Base-by-base conservation (phyloP, 1,140 invertebrate species). In the Bombus difficillimus region DNA sequence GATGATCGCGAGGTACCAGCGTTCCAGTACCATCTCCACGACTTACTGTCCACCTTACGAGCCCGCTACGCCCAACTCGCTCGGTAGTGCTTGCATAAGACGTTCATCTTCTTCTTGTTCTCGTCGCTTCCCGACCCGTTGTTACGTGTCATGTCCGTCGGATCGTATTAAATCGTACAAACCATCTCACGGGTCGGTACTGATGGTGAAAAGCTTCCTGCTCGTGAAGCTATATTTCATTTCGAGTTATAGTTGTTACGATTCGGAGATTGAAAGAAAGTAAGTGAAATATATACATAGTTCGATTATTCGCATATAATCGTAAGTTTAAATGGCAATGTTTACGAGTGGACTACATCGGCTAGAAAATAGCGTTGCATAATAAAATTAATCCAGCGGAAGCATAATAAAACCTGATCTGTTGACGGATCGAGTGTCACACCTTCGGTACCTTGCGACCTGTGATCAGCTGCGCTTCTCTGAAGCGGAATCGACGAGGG, bases 131-230 rank as follows among this genome's bases (percentile, higher is more conserved):
- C 43, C 68, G 78, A 69, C 62, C 62, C 41, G 84, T 82, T 88
- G 81, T 83, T 73, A 88, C 84, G 77, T 68, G 59, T 66, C 81
- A 39, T 88, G 77, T 84, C 68, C 82, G 64, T 86, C 81, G 69
- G 28, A 76, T 57, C 59, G 87, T 59, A 89, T 89, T 81, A 86
- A 89, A 85, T 74, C 84, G 83, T 81, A 83, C 83, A 86, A 90
- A 86, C 68, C 59, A 53, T 84, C 85, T 83, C 22, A 32, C 79
- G 47, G n/a, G 57, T 72, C 82, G 79, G 47, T 78, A 80, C 62
- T 64, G 59, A 86, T 62, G 37, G 43, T 68, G 43, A 87, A 85
- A 73, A 68, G 59, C 84, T 78, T 72, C 15, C 81, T 82, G 66
- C 73, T 72, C 64, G 59, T 66, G 28, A 59, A 69, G 10, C 34